Evolutionary conservation across 2,888 invertebrate species (phyloP).

Genomic region (Chymomyza procnemis): DNA sequence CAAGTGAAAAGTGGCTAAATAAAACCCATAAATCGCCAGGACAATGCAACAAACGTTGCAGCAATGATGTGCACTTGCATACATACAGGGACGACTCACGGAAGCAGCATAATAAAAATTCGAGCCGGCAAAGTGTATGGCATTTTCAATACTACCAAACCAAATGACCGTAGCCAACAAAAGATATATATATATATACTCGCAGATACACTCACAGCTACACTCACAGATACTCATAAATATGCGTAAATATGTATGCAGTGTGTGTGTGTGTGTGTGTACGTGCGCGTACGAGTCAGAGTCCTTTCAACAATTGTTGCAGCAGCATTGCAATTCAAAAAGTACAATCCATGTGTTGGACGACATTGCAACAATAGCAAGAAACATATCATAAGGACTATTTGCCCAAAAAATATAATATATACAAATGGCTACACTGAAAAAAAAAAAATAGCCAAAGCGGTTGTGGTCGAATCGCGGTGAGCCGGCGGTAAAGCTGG

Average conservation of each 20-base stretch:
- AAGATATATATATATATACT: not conserved
- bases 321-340: not conserved
- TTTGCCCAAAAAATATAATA: not conserved
- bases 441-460: too few relatives aligned
- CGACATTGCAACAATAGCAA: not conserved
- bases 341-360: not conserved
- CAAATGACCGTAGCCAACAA: not conserved
- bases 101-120: not conserved
- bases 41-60: conserved; percentile 48
- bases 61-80: not conserved
- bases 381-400: not conserved
- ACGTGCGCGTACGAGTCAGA: too few relatives aligned
- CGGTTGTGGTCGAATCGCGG: too few relatives aligned
- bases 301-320: not conserved
- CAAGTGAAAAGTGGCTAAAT: conserved; percentile 64
- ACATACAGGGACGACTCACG: not conserved
- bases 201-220: not conserved
- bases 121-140: not conserved
- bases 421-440: not conserved
- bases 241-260: not conserved
- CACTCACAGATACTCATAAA: not conserved
- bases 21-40: conserved; percentile 67
- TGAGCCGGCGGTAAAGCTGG: too few relatives aligned
- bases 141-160: not conserved
- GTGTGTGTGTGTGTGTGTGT: not conserved